Conservation (phyloP, 2,797 vertebrate species). For the Phrynocephalus forsythii region DNA sequence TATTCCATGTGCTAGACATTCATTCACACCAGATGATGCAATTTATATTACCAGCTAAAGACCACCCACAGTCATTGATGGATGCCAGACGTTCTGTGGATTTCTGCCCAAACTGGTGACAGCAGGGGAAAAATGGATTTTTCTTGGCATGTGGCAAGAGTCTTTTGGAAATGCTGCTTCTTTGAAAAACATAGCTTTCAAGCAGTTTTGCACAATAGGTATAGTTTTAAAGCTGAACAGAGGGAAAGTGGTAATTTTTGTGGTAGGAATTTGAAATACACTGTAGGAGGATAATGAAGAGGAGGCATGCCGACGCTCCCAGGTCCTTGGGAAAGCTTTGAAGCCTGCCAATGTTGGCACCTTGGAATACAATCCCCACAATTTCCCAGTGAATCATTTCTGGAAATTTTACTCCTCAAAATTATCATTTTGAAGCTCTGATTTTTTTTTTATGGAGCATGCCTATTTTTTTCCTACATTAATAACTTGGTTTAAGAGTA, state of each 20-base stretch:
- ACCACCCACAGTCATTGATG: neutral
- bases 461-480: no score
- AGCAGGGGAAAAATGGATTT: conserved; percentile 24
- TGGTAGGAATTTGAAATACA: neutral
- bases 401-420: no score
- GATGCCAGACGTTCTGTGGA: conserved; percentile 19
- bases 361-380: no score
- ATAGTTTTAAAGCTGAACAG: neutral
- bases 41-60: conserved; percentile 18
- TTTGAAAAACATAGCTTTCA: neutral
- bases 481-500: no score
- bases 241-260: neutral
- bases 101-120: conserved; percentile 30
- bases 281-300: neutral
- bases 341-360: neutral
- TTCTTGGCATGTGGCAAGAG: conserved; percentile 24
- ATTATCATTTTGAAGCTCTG: no score
- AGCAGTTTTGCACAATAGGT: neutral
- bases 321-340: neutral
- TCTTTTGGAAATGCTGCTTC: neutral
- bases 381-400: no score
- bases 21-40: conserved; percentile 31
- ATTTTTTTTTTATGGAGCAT: no score
- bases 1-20: conserved; percentile 8
- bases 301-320: neutral